phyloP scores from a whole-genome alignment of 2,113 vertebrate genomes.

The Python bivittatus region DNA sequence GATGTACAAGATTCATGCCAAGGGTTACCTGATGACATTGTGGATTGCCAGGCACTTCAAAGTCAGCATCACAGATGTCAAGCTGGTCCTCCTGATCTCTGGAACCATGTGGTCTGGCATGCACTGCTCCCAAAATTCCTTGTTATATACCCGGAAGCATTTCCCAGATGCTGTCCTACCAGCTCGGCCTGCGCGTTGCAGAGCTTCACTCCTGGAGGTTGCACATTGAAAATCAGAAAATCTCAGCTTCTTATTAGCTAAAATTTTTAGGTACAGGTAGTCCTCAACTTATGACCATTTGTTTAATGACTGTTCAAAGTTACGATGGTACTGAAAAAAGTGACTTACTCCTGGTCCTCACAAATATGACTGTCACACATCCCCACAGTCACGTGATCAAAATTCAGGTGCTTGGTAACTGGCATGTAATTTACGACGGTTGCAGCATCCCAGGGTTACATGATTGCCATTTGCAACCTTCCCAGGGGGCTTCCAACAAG shows the following conservation, averaged over 20 bases:
- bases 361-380: too few species aligned
- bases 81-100: conserved; percentile 91
- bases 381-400: too few species aligned
- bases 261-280: too few species aligned
- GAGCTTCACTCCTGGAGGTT: conserved; percentile 85
- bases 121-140: conserved; percentile 92
- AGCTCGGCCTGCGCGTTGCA: conserved; percentile 89
- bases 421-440: too few species aligned
- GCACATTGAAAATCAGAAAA: background rate
- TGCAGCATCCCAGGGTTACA: too few species aligned
- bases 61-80: conserved; percentile 91
- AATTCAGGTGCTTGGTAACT: too few species aligned
- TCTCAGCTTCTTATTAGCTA: background rate
- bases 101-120: conserved; percentile 95
- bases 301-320: too few species aligned
- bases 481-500: too few species aligned
- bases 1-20: rapidly evolving
- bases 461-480: too few species aligned
- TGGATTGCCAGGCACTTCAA: conserved; percentile 94
- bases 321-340: too few species aligned
- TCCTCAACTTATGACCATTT: too few species aligned
- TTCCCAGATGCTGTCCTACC: conserved; percentile 90
- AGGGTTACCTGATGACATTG: conserved; percentile 91
- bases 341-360: too few species aligned
- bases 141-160: conserved; percentile 86